phyloP scores from a whole-genome alignment of 2,888 invertebrate species.

The Eupithecia tripunctaria region DNA sequence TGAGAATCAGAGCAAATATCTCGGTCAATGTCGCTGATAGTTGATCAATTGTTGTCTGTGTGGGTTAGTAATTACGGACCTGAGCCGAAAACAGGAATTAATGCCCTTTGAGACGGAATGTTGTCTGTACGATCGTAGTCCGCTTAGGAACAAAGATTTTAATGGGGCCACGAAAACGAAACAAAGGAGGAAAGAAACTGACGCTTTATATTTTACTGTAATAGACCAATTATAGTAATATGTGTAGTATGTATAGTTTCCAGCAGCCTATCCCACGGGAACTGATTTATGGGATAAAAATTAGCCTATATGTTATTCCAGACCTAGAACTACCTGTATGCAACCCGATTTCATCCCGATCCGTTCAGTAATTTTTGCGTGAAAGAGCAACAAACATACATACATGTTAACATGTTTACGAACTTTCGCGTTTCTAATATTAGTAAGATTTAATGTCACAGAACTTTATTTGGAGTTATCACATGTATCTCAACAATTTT shows the following conservation, averaged over 20 bases:
- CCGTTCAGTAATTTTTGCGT: too few species aligned
- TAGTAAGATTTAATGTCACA: neutral
- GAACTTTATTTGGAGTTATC: neutral
- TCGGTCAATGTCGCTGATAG: slow-evolving; percentile 73
- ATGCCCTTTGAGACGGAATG: neutral
- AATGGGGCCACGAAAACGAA: neutral
- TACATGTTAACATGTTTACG: too few species aligned
- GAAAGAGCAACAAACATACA: too few species aligned
- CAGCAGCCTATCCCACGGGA: too few species aligned
- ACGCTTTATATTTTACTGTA: neutral
- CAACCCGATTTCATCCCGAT: too few species aligned
- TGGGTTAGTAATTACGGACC: slow-evolving; percentile 3
- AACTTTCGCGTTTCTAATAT: too few species aligned
- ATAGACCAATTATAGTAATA: too few species aligned
- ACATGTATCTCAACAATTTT: neutral
- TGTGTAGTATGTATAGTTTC: neutral
- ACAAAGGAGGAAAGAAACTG: neutral
- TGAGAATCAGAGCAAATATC: slow-evolving; percentile 72
- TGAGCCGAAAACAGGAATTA: neutral
- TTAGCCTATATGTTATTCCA: too few species aligned
- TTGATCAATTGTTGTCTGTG: slow-evolving; percentile 40
- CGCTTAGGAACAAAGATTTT: neutral
- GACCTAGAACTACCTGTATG: too few species aligned
- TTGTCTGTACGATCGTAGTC: neutral
- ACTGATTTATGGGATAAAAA: too few species aligned